These are phyloP conservation scores for Phymanthus crucifer DNA, from an alignment of 92 coral and sea anemone genomes.

Conservation along the genomic window DNA sequence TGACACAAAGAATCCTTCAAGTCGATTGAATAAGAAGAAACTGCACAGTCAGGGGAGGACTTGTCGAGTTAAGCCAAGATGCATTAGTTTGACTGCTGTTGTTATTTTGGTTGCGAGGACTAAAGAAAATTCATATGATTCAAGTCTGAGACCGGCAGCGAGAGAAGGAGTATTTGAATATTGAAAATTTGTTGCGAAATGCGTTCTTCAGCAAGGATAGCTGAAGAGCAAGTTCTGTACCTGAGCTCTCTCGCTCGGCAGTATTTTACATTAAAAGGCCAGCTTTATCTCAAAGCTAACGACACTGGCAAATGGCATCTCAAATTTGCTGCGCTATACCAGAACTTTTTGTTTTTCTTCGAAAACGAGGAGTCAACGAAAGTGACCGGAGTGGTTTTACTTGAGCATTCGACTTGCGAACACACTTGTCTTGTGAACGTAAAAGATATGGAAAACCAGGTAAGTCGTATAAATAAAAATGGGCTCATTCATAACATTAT, in stretches of 20 bases:
- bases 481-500: neutral
- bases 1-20: neutral
- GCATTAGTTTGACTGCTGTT: neutral
- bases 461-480: conserved; percentile 14
- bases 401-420: conserved; percentile 92
- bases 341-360: conserved; percentile 86
- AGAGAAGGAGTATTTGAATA: conserved; percentile 12
- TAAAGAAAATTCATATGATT: conserved; percentile 1
- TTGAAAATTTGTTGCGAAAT: conserved; percentile 52
- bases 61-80: neutral
- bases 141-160: conserved; percentile 11
- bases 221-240: conserved; percentile 77
- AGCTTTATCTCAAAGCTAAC: conserved; percentile 59
- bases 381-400: conserved; percentile 71
- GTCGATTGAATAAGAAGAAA: neutral
- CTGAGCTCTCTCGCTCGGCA: conserved; percentile 73
- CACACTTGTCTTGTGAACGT: conserved; percentile 80
- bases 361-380: conserved; percentile 84
- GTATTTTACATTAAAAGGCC: conserved; percentile 71
- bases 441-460: conserved; percentile 87
- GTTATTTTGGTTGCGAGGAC: conserved; percentile 7
- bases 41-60: neutral
- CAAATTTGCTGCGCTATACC: conserved; percentile 84
- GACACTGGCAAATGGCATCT: conserved; percentile 92
- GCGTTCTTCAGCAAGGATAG: conserved; percentile 74